These are phyloP conservation scores for Lophura swinhoii DNA, from an alignment of 2,797 vertebrate species.

Conservation along the genomic window DNA sequence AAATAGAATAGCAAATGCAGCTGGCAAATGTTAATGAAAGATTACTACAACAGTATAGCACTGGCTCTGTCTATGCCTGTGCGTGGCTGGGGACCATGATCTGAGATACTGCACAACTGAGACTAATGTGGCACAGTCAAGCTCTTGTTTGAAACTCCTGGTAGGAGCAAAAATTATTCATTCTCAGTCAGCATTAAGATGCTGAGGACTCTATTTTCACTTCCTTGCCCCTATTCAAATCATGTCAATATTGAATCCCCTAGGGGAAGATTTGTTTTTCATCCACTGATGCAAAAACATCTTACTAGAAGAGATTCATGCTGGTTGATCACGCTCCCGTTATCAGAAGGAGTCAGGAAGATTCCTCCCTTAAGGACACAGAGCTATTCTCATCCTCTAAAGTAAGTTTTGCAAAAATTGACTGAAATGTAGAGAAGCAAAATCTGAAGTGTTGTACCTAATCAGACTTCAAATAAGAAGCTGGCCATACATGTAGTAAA, in stretches of 20 bases:
- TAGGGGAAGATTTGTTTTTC: neutral
- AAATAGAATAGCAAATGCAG: neutral
- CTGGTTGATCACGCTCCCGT: neutral
- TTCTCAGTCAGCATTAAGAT: neutral
- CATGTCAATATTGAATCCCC: neutral
- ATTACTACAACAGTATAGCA: neutral
- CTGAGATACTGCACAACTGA: neutral
- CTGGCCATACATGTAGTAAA: neutral
- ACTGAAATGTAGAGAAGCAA: neutral
- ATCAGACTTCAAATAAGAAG: neutral
- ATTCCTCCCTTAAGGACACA: neutral
- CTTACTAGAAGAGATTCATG: neutral
- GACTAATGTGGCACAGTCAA: neutral
- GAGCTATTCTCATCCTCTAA: neutral
- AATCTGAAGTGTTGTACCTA: neutral
- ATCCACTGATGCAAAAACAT: neutral
- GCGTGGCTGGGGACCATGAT: neutral
- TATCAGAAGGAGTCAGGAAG: neutral
- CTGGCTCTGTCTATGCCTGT: too few species aligned
- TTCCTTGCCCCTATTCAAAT: neutral
- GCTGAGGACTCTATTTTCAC: neutral
- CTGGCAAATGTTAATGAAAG: neutral
- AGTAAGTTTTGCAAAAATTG: neutral
- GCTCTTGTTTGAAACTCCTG: neutral
- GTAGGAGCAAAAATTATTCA: neutral